Base-by-base conservation (phyloP, 2,797 vertebrate species). In the Cygnus olor region DNA sequence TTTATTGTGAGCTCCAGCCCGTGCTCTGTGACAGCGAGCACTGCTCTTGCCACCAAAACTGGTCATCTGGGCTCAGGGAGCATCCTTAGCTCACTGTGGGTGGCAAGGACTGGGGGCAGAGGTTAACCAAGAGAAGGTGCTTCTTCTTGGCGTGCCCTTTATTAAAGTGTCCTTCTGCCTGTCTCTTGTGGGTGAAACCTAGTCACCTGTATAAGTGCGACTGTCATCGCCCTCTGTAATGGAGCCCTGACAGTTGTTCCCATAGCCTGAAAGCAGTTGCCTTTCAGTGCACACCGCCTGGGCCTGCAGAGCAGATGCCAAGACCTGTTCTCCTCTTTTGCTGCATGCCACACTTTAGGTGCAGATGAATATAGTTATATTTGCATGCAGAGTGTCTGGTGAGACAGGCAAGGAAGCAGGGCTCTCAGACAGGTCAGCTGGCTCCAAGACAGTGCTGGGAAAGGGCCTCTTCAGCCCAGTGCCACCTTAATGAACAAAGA, bases 201-300 rank as follows among this genome's bases (percentile, higher is more conserved):
- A 91, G 95, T 97, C 97, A 97, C 97, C 95, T 98, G 97, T 96
- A 61, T 95, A 96, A 90, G 97, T 95, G 95, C 80, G 85, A 97
- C 98, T 98, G 98, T 99, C 98, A 98, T 98, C 98, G 74, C 98
- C 97, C 97, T 97, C 97, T 98, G 97, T 98, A 95, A 98, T 97
- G 97, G 97, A 96, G 93, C 73, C 86, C 86, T 45, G 70, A 32
- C 22, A 78, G 40, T 36, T 70, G 69, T 88, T 96, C 96, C 95
- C 47, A 89, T 92, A 85, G 85, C 94, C 96, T 97, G 97, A 98
- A 98, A 96, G 97, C 56, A 87, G 82, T 85, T 83, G 34, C 94
- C 96, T 98, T 97, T 98, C 98, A 98, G 88, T 92, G 65, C 72
- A 38, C 38, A 91, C 89, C 94, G 88, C 85, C 93, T 93, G 81